Conservation (phyloP, 1,140 invertebrate species). For the Drosophila pseudoananassae region DNA sequence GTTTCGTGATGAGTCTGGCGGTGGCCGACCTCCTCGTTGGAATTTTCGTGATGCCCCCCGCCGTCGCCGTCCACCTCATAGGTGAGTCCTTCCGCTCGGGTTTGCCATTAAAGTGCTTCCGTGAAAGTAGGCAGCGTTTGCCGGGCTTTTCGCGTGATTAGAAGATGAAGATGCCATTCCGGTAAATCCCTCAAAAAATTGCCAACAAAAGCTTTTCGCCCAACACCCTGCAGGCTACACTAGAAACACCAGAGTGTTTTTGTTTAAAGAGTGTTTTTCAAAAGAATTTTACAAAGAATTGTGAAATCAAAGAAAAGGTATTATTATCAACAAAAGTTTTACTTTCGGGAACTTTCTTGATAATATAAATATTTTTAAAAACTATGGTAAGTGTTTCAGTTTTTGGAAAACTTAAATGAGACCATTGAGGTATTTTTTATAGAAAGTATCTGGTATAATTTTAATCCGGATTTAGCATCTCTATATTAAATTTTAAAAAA, state of each 20-base stretch:
- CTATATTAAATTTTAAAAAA: too few relatives aligned
- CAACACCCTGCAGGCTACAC: slow-evolving; percentile 5
- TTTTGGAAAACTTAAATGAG: background rate
- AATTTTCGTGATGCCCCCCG: slow-evolving; percentile 97
- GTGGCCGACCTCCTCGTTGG: slow-evolving; percentile 96
- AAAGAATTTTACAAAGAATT: background rate
- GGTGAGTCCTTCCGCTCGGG: slow-evolving; percentile 84
- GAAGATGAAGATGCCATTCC: slow-evolving; percentile 51
- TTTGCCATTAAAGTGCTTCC: slow-evolving; percentile 31
- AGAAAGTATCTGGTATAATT: too few relatives aligned
- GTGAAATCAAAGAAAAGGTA: background rate
- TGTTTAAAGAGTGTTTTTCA: background rate
- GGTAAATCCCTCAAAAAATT: slow-evolving; percentile 48
- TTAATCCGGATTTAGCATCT: too few relatives aligned
- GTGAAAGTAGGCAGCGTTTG: slow-evolving; percentile 29
- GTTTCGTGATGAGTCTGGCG: slow-evolving; percentile 96
- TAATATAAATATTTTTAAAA: background rate
- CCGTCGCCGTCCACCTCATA: slow-evolving; percentile 89
- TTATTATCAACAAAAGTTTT: too few relatives aligned
- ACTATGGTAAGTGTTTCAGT: background rate
- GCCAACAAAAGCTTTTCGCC: slow-evolving; percentile 36
- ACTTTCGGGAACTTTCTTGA: background rate
- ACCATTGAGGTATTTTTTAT: too few relatives aligned
- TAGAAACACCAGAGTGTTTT: background rate
- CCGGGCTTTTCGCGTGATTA: slow-evolving; percentile 47